Base-by-base conservation (phyloP, 2,797 vertebrate species). In the Siniperca scherzeri region DNA sequence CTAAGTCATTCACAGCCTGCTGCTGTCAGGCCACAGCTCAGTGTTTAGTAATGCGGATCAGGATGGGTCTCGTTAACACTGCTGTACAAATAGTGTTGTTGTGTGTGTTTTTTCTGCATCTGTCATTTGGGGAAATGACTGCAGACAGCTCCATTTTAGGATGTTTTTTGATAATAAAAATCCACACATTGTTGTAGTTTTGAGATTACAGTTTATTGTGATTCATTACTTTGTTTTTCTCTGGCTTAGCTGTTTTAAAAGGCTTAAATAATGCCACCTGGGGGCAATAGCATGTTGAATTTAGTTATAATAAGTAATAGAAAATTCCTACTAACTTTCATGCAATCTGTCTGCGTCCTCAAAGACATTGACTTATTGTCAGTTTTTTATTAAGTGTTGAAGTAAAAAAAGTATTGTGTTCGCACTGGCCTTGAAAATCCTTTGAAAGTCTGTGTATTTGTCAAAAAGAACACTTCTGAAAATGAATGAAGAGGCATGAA, bases 1-100 rank as follows among this genome's bases (percentile, higher is more conserved):
- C 19, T 7, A 50, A 60, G 64, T 60, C 55, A 19, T 14, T 30
- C 59, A 7, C 36, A 27, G 60, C 27, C 21, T 56, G 30, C 71
- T 38, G 74, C 71, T 69, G 36, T 76, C 82, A 64, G 66, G 25
- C 57, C 57, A 1, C 42, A 53, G 52, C 68, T 80, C 78, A 74
- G 69, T 36, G 27, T 82, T 77, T 66, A 38, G 21, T 74, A 71
- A 60, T 25, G 40, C 19, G 1, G 64, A 61, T 77, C 74, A 81
- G 61, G 0, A 9, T 4, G 5, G 57, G 36, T 84, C 59, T 59
- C 4, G 11, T n/a, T 57, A n/a, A 53, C 25, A 11, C 53, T 53
- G 30, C 53, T 64, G 8, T 25, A 0, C 38, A 80, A 70, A 82
- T 27, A 25, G 33, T 70, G 22, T 44, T 65, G 10, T 69, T 30